These are phyloP conservation scores for Cacatua alba DNA, from an alignment of 2,113 vertebrate species.

Conservation along the genomic window DNA sequence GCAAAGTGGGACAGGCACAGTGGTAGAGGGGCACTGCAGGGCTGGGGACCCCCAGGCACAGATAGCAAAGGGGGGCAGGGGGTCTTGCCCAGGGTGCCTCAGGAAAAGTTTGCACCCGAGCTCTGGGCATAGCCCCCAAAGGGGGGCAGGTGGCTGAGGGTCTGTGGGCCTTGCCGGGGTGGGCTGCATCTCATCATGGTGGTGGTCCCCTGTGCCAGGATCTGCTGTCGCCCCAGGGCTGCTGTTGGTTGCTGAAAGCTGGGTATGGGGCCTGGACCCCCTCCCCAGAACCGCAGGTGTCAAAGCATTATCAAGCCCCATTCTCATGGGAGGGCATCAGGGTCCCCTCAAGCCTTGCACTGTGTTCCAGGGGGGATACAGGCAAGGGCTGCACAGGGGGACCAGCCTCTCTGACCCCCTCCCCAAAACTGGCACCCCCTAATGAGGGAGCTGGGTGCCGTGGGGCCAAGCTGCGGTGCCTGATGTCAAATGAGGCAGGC, in stretches of 20 bases:
- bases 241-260: neutral
- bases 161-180: neutral
- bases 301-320: neutral
- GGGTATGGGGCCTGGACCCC: accelerated
- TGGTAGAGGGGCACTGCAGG: neutral
- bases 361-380: neutral
- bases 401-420: neutral
- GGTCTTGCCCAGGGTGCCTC: neutral
- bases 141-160: neutral
- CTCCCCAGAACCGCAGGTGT: neutral
- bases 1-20: neutral
- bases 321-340: neutral
- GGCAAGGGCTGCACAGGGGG: neutral
- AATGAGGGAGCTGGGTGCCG: accelerated
- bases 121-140: neutral
- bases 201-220: neutral
- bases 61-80: accelerated
- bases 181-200: neutral
- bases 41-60: neutral
- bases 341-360: neutral
- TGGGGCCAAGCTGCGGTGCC: neutral
- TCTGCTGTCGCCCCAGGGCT: neutral
- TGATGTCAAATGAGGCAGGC: neutral
- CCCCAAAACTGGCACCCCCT: neutral
- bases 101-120: neutral